phyloP scores from a whole-genome alignment of 2,797 vertebrate genomes.

The Tenualosa ilisha region DNA sequence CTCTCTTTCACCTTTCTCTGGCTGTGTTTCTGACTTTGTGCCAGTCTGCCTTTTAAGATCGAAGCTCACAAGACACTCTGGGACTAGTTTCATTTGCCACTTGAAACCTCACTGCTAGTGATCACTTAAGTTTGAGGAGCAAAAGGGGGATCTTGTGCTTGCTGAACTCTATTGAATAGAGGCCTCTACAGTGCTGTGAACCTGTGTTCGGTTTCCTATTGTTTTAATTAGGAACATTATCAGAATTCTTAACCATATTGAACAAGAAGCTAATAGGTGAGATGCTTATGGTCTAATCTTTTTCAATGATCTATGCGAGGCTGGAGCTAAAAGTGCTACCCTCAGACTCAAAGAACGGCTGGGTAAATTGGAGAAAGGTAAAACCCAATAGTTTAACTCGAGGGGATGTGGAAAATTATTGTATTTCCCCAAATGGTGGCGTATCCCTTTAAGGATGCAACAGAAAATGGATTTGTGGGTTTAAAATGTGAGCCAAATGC shows the following conservation, averaged over 20 bases:
- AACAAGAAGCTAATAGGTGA: too few relatives aligned
- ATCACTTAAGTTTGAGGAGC: not conserved
- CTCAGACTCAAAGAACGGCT: too few relatives aligned
- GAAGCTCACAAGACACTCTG: not conserved
- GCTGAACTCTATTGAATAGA: not conserved
- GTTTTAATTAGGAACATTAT: too few relatives aligned
- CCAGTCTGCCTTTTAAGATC: not conserved
- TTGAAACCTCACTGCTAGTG: not conserved
- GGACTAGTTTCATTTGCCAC: not conserved
- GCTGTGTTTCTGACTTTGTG: conserved; percentile 35
- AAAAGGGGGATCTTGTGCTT: not conserved
- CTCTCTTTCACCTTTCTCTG: conserved; percentile 42
- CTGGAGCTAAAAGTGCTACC: too few relatives aligned
- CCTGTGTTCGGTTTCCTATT: not conserved
- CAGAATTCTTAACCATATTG: too few relatives aligned
- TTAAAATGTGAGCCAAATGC: not conserved
- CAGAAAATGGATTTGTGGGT: not conserved
- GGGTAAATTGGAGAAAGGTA: too few relatives aligned
- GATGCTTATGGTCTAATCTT: too few relatives aligned
- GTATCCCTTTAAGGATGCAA: not conserved
- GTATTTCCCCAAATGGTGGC: too few relatives aligned
- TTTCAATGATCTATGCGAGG: too few relatives aligned
- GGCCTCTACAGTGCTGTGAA: not conserved
- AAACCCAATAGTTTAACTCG: too few relatives aligned
- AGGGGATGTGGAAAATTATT: too few relatives aligned